Evolutionary conservation across 2,113 vertebrate genomes (phyloP).

Genomic region (Pyrgilauda ruficollis): DNA sequence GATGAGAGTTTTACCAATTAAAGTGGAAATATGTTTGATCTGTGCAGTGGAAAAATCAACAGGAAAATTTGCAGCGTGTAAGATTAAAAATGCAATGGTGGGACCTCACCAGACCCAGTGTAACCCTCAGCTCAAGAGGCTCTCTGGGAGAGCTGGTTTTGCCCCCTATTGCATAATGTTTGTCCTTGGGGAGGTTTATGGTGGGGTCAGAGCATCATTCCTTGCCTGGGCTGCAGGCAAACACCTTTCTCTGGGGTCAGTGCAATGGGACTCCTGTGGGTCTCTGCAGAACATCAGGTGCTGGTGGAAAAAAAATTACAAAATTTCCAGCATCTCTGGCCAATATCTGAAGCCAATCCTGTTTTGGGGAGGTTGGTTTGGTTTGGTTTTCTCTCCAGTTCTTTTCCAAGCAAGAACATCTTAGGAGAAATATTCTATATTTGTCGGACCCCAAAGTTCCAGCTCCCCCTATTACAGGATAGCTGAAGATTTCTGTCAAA

Average conservation of each 20-base stretch:
- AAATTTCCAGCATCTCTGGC: not conserved
- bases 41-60: slow-evolving; percentile 7
- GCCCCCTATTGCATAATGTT: not conserved
- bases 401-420: not conserved
- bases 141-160: not conserved
- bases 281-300: not conserved
- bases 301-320: not conserved
- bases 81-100: not conserved
- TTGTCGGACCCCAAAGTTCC: not conserved
- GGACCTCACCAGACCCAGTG: not conserved
- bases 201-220: not conserved
- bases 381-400: not conserved
- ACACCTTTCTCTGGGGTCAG: not conserved
- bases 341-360: not conserved
- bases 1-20: slow-evolving; percentile 45
- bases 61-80: not conserved
- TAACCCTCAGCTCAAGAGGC: not conserved
- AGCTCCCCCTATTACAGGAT: not conserved
- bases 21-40: slow-evolving; percentile 45
- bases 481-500: not conserved
- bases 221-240: not conserved
- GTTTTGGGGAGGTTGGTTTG: fast-evolving
- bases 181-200: not conserved
- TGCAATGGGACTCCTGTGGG: not conserved
- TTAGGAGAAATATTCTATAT: not conserved